Evolutionary conservation across 2,888 invertebrate species (phyloP), one percentile per base, ranked within the genome.

Genomic region (Dolomedes plantarius): DNA sequence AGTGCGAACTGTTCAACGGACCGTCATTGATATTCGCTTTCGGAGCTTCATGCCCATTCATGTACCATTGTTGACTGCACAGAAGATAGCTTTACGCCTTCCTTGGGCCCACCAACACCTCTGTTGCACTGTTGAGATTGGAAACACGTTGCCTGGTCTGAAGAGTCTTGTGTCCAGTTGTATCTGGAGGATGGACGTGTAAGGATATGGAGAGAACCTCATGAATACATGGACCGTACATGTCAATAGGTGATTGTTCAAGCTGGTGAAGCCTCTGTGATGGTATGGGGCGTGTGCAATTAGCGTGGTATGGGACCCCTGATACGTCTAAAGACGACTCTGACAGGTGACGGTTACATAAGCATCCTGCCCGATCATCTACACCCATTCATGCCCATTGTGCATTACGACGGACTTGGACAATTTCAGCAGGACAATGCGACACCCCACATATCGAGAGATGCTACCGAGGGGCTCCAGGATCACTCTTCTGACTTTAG

Each of bases 291-390:
- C 23, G 62, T 23, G 23, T 62, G 23, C 23, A 62, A 62, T 62
- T 62, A 28, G 62, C 2, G 16, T 62, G 62, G 28, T 23, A n/a
- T n/a, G n/a, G n/a, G n/a, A n/a, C 69, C 69, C 69, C 27, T 1
- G n/a, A 39, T 69, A 69, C 41, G 39, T 39, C 39, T 39, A 36
- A 41, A 39, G 27, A n/a, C 41, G n/a, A 19, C 41, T 39, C 19
- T 69, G 23, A 39, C 36, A 23, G 41, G 7, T 69, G 41, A n/a
- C 36, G 69, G 39, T 23, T 69, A 69, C 31, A 69, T 69, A 39
- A 69, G 41, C 69, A 69, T 69, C 69, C 36, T 69, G 39, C 39
- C 36, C 16, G 39, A 69, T 39, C 41, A 69, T 28, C 28, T 69
- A 31, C 69, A 69, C 39, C 41, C 23, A 39, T 69, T 69, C 69